These are phyloP conservation scores for Orchestia grillus DNA, from an alignment of 1,140 invertebrate genomes.

Conservation along the genomic window DNA sequence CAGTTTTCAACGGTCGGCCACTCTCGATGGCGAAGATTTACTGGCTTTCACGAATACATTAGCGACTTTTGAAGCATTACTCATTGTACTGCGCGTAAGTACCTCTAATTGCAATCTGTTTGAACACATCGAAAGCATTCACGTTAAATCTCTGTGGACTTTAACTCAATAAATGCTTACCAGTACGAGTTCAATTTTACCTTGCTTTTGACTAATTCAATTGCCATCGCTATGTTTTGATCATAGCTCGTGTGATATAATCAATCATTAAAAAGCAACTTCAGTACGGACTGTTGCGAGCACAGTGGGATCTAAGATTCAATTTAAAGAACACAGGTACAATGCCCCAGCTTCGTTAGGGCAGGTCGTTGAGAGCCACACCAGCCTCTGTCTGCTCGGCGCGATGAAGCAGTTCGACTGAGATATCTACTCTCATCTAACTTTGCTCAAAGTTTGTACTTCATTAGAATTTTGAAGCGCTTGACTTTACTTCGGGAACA, in stretches of 20 bases:
- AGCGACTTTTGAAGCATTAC: not conserved
- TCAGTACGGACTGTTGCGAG: not conserved
- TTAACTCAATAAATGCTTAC: not conserved
- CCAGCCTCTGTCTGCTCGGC: not conserved
- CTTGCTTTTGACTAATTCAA: not conserved
- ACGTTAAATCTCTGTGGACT: not conserved
- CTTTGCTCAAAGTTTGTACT: not conserved
- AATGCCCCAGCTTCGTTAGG: not conserved
- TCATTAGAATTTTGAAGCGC: not conserved
- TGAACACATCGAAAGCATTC: not conserved
- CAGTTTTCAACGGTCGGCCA: not conserved
- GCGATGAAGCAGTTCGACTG: not conserved
- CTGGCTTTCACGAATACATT: not conserved
- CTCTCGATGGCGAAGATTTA: not conserved
- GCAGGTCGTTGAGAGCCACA: not conserved
- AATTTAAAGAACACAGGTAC: not conserved
- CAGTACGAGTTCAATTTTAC: not conserved
- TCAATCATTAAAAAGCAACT: not conserved
- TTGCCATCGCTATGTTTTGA: not conserved
- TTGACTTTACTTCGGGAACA: not conserved
- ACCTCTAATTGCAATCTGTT: not conserved
- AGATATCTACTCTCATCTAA: not conserved
- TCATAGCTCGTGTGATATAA: not conserved
- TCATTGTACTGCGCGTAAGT: not conserved
- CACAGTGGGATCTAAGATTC: not conserved